Conservation (phyloP, 2,797 vertebrate species). For the Sebastes cheni region DNA sequence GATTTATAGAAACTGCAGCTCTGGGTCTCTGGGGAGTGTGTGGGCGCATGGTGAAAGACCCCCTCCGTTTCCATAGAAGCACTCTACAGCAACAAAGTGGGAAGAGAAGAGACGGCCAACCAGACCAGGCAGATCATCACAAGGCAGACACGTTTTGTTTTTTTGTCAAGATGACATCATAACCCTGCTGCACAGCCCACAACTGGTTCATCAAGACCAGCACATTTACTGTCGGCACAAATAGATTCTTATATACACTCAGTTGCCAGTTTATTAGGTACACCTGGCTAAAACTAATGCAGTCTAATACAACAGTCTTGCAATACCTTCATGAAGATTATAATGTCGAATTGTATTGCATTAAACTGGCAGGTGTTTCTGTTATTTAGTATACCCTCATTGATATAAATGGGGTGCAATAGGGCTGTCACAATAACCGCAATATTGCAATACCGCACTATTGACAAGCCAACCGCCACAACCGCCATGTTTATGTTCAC, state of each 20-base stretch:
- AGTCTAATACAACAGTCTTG: neutral
- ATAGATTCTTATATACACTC: neutral
- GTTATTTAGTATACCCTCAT: neutral
- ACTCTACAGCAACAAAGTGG: constrained; percentile 52
- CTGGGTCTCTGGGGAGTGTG: constrained; percentile 65
- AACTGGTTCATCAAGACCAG: constrained; percentile 4
- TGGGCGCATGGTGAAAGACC: constrained; percentile 75
- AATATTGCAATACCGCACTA: no score
- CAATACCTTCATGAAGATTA: neutral
- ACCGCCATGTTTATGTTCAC: no score
- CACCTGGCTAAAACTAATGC: neutral
- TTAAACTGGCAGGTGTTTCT: neutral
- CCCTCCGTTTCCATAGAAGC: constrained; percentile 79
- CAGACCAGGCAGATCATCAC: constrained; percentile 31
- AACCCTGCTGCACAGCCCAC: neutral
- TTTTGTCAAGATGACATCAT: constrained; percentile 12
- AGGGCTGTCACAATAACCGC: no score
- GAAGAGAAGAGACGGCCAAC: constrained; percentile 39
- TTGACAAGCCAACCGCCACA: no score
- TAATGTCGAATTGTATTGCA: neutral
- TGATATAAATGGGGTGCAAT: no score
- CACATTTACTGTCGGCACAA: neutral
- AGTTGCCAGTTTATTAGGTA: neutral
- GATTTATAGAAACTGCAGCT: constrained; percentile 72
- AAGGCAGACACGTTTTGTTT: neutral